A percentile compares a stretch with the other conserved stretches of the same genome.
Evolutionary conservation across 2,113 vertebrate genomes (phyloP).

Genomic region (Bujurquina vittata): DNA sequence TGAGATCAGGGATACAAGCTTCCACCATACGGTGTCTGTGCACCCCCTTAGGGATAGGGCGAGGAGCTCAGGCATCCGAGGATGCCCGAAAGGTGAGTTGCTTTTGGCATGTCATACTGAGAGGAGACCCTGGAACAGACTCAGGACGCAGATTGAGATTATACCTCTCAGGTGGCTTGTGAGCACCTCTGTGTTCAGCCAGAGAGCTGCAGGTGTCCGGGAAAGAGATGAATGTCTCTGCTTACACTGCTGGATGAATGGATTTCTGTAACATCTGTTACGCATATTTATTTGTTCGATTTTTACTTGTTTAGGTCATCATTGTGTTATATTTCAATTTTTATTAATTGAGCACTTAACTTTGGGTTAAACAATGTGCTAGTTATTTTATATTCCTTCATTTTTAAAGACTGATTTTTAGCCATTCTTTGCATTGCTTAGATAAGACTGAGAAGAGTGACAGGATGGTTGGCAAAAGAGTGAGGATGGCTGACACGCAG

Average conservation of each 20-base stretch:
- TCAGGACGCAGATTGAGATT: not conserved
- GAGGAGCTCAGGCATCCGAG: not conserved
- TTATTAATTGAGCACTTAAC: not conserved
- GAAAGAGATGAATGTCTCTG: too few relatives aligned
- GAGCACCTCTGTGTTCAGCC: not conserved
- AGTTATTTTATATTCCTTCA: not conserved
- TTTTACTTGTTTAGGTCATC: not conserved
- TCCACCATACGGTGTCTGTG: not conserved
- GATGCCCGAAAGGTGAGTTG: not conserved
- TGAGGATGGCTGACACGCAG: not conserved
- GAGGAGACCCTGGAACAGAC: fast-evolving
- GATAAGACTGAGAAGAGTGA: not conserved
- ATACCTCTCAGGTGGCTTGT: not conserved
- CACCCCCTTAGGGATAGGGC: fast-evolving
- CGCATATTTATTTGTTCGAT: too few relatives aligned
- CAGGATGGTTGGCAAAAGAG: not conserved
- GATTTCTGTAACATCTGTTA: not conserved
- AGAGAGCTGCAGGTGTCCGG: fast-evolving
- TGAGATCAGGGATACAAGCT: too few relatives aligned
- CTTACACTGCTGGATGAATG: too few relatives aligned
- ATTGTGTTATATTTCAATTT: not conserved
- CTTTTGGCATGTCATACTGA: not conserved
- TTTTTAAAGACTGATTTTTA: not conserved
- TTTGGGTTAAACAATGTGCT: not conserved
- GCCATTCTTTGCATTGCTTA: not conserved